These are phyloP conservation scores for Uria aalge DNA, from an alignment of 2,113 vertebrate species.

Conservation along the genomic window DNA sequence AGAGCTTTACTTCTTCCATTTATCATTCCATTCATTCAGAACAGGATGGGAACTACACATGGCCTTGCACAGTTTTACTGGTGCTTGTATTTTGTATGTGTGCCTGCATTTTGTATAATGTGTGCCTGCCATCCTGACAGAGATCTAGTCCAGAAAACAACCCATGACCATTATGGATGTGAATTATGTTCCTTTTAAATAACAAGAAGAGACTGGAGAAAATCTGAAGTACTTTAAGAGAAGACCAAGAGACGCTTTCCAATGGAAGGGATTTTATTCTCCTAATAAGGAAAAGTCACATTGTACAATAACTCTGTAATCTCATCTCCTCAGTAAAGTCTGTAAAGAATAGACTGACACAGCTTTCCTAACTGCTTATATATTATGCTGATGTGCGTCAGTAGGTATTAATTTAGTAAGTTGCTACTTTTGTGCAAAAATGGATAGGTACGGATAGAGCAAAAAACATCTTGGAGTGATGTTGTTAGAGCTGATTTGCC, in stretches of 20 bases:
- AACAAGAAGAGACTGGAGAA: not conserved
- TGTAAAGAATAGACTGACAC: not conserved
- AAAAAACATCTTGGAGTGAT: not conserved
- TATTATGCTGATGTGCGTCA: not conserved
- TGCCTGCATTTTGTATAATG: not conserved
- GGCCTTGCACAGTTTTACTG: not conserved
- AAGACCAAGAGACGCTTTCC: not conserved
- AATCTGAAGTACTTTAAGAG: not conserved
- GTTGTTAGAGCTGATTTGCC: not conserved
- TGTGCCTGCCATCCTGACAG: not conserved
- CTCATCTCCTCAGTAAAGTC: not conserved
- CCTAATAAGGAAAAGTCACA: conserved; percentile 35
- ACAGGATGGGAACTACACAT: not conserved
- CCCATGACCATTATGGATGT: not conserved
- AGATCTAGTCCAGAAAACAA: conserved; percentile 41
- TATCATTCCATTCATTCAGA: not conserved
- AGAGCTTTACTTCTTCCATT: not conserved
- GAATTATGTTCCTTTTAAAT: conserved; percentile 6
- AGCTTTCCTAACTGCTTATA: not conserved
- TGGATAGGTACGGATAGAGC: not conserved
- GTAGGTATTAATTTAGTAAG: not conserved
- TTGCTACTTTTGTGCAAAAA: not conserved
- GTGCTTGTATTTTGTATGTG: not conserved
- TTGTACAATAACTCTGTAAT: not conserved
- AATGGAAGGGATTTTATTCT: not conserved